phyloP scores from a whole-genome alignment of 2,888 invertebrate genomes.

The Hydrotaea cyrtoneurina region DNA sequence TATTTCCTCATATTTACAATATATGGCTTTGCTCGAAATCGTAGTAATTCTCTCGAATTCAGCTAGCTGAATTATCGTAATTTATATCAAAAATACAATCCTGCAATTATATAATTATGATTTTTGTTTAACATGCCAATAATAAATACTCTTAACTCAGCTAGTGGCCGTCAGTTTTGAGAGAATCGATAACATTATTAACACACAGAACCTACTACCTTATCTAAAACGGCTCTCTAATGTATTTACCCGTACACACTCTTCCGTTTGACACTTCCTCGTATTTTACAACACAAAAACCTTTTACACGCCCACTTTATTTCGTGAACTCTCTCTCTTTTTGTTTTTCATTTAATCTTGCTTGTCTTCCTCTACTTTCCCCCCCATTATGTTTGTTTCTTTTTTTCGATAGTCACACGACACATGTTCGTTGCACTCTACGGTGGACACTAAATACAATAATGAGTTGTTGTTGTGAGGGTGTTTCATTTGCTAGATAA shows the following conservation, averaged over 20 bases:
- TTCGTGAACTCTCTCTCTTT: background rate
- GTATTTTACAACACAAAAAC: background rate
- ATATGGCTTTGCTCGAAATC: too few species aligned
- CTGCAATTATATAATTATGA: too few species aligned
- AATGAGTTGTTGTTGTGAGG: background rate
- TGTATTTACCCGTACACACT: background rate
- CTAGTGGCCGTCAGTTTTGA: too few species aligned
- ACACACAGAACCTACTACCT: background rate
- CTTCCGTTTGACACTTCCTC: background rate
- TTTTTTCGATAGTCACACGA: background rate
- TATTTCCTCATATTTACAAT: too few species aligned
- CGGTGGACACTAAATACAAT: background rate
- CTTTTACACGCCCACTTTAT: constrained; percentile 21
- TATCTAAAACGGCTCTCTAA: background rate
- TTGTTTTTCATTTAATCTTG: background rate
- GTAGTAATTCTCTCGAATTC: background rate
- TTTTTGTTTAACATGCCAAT: too few species aligned
- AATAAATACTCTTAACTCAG: too few species aligned
- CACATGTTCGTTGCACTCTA: constrained; percentile 17
- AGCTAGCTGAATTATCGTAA: constrained; percentile 9
- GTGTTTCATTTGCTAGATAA: constrained; percentile 32
- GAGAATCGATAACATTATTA: too few species aligned
- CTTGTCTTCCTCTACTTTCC: too few species aligned
- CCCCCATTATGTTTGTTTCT: too few species aligned
- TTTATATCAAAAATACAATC: too few species aligned